Base-by-base conservation (phyloP, 2,797 vertebrate genomes). In the Acipenser transmontanus region DNA sequence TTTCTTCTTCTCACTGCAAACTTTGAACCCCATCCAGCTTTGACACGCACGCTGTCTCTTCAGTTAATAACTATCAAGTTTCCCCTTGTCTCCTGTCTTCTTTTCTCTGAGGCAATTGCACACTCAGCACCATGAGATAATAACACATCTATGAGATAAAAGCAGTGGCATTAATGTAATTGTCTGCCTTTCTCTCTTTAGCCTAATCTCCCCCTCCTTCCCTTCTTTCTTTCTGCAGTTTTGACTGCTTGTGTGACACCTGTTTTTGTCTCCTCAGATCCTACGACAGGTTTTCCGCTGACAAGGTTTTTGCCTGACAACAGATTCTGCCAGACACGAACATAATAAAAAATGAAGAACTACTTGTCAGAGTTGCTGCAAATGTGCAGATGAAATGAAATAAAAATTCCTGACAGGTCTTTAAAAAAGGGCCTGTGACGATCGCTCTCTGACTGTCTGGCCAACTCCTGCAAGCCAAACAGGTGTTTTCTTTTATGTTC, bases 261-360 rank as follows among this genome's bases (percentile, higher is more conserved):
- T 97, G 94, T 92, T 92, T 91, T 89, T 94, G 91, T 92, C 91
- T 93, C 89, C 83, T 94, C 93, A 93, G 91, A 94, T 94, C 92
- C 90, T 82, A 87, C 87, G 88, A 93, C 88, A 88, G 89, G 87
- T 88, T 93, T 94, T 93, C 87, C 86, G 85, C 92, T 95, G 92
- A 95, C 88, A 88, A 88, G 90, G 84, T 89, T 92, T 93, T 92
- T 91, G 92, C 91, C 92, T 93, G 92, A 96, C 92, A 94, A 85
- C 88, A 87, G 87, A 82, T 90, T 84, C 83, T 89, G 91, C 89
- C 83, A 94, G 92, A 94, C 91, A 93, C 89, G 91, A 94, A 92
- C 88, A 92, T 92, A 94, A 95, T 95, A 95, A 96, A 95, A 95
- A 93, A 95, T 93, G 91, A 95, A 93, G 91, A 93, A 93, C 86